Conservation (phyloP, 2,797 vertebrate species). For the Vireo griseus region DNA sequence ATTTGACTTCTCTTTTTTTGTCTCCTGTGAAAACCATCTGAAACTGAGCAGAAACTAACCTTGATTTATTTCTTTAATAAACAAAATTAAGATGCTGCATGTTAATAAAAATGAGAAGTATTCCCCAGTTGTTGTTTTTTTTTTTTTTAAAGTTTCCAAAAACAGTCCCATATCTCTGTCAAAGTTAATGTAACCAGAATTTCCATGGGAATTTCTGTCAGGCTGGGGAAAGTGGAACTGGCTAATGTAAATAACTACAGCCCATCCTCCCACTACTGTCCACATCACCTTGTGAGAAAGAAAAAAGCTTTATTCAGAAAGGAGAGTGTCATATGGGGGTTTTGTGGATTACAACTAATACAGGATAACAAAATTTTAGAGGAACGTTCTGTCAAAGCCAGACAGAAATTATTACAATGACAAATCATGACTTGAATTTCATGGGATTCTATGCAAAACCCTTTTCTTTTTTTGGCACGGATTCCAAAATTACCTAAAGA, state of each 20-base stretch:
- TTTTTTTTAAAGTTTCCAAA: constrained; percentile 40
- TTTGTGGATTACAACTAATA: background rate
- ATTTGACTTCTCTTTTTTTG: constrained; percentile 14
- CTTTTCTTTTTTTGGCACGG: background rate
- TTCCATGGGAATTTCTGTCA: constrained; percentile 58
- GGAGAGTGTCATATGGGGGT: background rate
- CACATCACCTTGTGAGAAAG: constrained; percentile 45
- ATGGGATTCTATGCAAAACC: background rate
- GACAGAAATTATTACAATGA: background rate
- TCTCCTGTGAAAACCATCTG: constrained; percentile 43
- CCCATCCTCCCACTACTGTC: constrained; percentile 21
- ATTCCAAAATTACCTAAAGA: background rate
- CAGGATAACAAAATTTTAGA: background rate
- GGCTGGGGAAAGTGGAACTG: constrained; percentile 19
- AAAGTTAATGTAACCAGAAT: constrained; percentile 61
- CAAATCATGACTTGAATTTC: background rate
- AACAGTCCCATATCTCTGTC: constrained; percentile 49
- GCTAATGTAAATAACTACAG: constrained; percentile 25
- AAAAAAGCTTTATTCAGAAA: background rate
- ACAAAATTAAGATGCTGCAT: constrained; percentile 39
- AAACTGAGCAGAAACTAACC: constrained; percentile 52
- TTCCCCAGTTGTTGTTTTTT: constrained; percentile 18
- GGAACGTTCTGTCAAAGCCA: background rate
- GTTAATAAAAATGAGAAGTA: constrained; percentile 61
- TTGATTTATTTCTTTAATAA: constrained; percentile 67